Conservation (phyloP, 64 coral and sea anemone genomes). For the Stichodactyla helianthus region DNA sequence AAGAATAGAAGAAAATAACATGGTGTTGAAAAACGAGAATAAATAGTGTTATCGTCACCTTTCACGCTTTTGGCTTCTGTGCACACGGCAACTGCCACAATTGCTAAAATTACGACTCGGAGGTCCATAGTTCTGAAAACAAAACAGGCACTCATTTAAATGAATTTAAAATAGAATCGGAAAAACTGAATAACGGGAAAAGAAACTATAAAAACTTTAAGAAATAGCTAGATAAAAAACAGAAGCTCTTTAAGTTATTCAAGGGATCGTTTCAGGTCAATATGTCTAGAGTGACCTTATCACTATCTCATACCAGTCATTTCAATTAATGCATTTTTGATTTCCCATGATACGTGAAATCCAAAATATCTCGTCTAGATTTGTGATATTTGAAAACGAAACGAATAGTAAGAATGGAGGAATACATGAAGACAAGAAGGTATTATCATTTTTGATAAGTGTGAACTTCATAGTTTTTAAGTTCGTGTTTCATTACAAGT, state of each 20-base stretch:
- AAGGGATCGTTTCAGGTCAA: background rate
- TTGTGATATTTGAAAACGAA: background rate
- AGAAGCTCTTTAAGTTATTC: background rate
- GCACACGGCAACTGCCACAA: slow-evolving; percentile 49
- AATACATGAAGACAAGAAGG: background rate
- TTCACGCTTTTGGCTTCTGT: slow-evolving; percentile 49
- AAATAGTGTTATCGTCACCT: background rate
- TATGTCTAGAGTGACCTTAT: background rate
- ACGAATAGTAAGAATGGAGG: background rate
- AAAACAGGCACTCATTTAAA: background rate
- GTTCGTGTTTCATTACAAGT: background rate
- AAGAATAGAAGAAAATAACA: too few species aligned
- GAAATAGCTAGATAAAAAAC: background rate
- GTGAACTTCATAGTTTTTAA: too few species aligned
- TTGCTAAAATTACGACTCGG: slow-evolving; percentile 44
- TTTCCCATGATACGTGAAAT: background rate
- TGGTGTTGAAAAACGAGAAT: too few species aligned
- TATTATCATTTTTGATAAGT: too few species aligned
- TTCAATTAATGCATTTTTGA: background rate
- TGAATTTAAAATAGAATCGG: background rate
- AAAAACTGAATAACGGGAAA: background rate
- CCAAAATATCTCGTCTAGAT: background rate
- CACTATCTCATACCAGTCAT: background rate
- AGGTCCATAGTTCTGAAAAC: slow-evolving; percentile 55
- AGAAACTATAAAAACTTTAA: too few species aligned